Evolutionary conservation across 2,888 invertebrate species (phyloP).

Genomic region (Archips xylosteana): DNA sequence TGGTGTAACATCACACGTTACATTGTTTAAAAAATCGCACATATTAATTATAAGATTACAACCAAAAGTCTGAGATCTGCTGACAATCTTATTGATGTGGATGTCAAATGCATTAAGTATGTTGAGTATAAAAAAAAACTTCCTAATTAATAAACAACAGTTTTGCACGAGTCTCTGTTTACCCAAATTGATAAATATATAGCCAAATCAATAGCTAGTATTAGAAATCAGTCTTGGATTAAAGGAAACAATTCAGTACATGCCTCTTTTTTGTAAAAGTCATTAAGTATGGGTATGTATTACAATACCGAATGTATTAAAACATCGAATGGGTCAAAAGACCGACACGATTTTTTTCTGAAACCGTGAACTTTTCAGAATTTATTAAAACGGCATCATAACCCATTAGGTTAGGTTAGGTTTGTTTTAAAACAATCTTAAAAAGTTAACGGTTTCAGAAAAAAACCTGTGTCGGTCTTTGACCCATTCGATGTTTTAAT

Average conservation of each 20-base stretch:
- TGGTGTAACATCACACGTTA: background rate
- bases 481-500: too few relatives aligned
- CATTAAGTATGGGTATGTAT: too few relatives aligned
- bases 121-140: slow-evolving; percentile 20
- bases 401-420: too few relatives aligned
- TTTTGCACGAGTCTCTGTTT: slow-evolving; percentile 29
- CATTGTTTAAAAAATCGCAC: background rate
- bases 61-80: background rate
- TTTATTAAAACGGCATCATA: too few relatives aligned
- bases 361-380: too few relatives aligned
- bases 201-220: slow-evolving; percentile 66
- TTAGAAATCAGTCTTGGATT: slow-evolving; percentile 80
- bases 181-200: slow-evolving; percentile 38
- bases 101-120: slow-evolving; percentile 2
- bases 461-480: too few relatives aligned
- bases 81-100: background rate
- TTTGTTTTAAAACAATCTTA: too few relatives aligned
- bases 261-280: slow-evolving; percentile 51
- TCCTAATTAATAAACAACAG: slow-evolving; percentile 37
- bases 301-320: too few relatives aligned
- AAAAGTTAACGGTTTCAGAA: too few relatives aligned
- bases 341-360: too few relatives aligned
- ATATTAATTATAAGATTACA: background rate
- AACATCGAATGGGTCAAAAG: too few relatives aligned
- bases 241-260: slow-evolving; percentile 72